Conservation (phyloP, 2,113 vertebrate genomes). For the Ammodytes marinus region DNA sequence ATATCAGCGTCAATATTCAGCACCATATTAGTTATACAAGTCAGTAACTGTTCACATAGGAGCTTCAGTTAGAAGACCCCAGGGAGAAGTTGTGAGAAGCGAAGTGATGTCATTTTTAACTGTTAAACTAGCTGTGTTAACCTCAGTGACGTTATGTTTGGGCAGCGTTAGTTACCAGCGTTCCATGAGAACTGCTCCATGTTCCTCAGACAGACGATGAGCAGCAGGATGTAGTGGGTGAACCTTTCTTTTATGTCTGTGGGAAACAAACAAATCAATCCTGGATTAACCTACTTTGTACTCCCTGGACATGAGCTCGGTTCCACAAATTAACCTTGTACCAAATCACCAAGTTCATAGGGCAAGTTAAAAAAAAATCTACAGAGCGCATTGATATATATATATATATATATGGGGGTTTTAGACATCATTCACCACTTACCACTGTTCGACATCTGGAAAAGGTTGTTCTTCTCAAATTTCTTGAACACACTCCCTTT, state of each 20-base stretch:
- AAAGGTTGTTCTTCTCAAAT: conserved; percentile 99
- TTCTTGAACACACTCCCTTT: conserved; percentile 99
- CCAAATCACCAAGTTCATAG: conserved; percentile 42
- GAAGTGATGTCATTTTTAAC: not conserved
- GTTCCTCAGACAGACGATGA: conserved; percentile 98
- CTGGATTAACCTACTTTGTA: conserved; percentile 77
- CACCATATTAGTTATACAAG: not conserved
- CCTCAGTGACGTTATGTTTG: conserved; percentile 4
- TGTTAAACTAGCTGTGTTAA: not conserved
- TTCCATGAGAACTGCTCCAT: conserved; percentile 99
- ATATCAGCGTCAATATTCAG: conserved; percentile 5
- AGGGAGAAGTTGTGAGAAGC: not conserved
- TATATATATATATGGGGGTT: not conserved
- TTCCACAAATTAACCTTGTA: conserved; percentile 61
- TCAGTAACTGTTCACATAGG: too few species aligned
- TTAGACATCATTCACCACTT: conserved; percentile 59
- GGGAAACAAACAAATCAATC: conserved; percentile 75
- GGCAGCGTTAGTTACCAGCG: conserved; percentile 85
- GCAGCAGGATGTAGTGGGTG: conserved; percentile 95
- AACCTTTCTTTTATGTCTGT: conserved; percentile 99
- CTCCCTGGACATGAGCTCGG: conserved; percentile 26
- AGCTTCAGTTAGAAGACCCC: not conserved
- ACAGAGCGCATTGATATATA: not conserved
- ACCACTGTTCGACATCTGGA: conserved; percentile 99
- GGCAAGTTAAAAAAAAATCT: conserved; percentile 2